Evolutionary conservation across 2,888 invertebrate species (phyloP), one percentile per base, ranked within the genome.

Genomic region (Pandemis cinnamomeana): DNA sequence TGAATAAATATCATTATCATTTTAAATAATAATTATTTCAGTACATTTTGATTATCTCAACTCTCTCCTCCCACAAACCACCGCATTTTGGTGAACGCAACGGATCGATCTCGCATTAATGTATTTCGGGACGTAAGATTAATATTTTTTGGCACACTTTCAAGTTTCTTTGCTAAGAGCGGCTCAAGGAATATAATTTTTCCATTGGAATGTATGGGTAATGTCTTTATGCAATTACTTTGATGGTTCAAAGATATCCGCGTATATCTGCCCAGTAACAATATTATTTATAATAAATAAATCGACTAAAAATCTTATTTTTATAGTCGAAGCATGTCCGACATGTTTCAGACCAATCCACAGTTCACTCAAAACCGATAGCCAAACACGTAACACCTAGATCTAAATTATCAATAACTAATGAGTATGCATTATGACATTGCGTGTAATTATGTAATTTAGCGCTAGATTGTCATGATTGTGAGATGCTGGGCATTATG

Each of bases 101-200:
- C 83, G 82, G 86, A 93, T 93, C 86, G 91, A 92, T 90, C 89
- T 88, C 84, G 78, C 88, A 92, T 92, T 91, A 91, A 89, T 84
- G 84, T 92, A 92, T 93, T 93, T 91, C 78, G 83, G 91, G 88
- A 88, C 79, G 80, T 62, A 82, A 90, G 89, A 92, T 92, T 92
- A 90, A 92, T 92, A 92, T 90, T 92, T 90, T 93, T 91, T 93
- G 93, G 93, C 93, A 90, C 83, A 87, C 84, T 81, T 80, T 92
- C 93, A 93, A 87, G 82, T 83, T 84, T 79, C 79, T 80, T 78
- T 78, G 83, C 61, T 79, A 78, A 80, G 71, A 77, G 80, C 58
- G 60, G 69, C 44, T 69, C 51, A 36, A 61, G 51, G 61, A 53
- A 15, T 72, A 72, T 73, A 48, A 67, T 75, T 71, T 78, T 62